Base-by-base conservation (phyloP, 2,888 invertebrate species). In the Nycteola revayana region DNA sequence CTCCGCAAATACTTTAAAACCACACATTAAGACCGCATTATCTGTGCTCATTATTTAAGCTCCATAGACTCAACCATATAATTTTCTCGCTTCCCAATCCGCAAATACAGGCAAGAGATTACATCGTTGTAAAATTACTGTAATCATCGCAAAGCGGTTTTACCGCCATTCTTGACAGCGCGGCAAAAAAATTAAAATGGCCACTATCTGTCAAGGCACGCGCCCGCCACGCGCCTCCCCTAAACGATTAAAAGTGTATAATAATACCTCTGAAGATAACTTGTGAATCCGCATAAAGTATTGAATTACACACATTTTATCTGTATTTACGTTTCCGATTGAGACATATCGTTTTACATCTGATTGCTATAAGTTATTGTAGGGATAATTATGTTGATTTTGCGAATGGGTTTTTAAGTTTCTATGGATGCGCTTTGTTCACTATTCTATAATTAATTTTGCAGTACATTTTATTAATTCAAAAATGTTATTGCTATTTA, bases 291-390 rank as follows among this genome's bases (percentile, higher is more conserved):
- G 73, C 63, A 75, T 67, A 72, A 76, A 76, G 72, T 80, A 86
- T 87, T 74, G 64, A 71, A 69, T 87, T 85, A 82, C 86, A 76
- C 50, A 55, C 66, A 66, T 70, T 53, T 57, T 78, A 78, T 82
- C 79, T 76, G 70, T 87, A 84, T 87, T 87, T 86, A 72, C 80
- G 46, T 83, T 84, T 79, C 78, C 66, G 83, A 86, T 86, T 82
- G 82, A 70, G 72, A 36, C 57, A 60, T 82, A 80, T 86, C 79
- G 48, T 42, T 79, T 87, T 84, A 78, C 83, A 46, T 41, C 52
- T 60, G 65, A 68, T 76, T 68, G 41, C 29, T 21, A 8, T 25
- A 24, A 41, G 36, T 41, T 47, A 45, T 41, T 48, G 14, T 49
- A 14, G 11, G 57, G 42, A 36, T 64, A n/a, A n/a, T n/a, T n/a